Base-by-base conservation (phyloP, 2,888 invertebrate species). In the Galerucella nymphaeae region DNA sequence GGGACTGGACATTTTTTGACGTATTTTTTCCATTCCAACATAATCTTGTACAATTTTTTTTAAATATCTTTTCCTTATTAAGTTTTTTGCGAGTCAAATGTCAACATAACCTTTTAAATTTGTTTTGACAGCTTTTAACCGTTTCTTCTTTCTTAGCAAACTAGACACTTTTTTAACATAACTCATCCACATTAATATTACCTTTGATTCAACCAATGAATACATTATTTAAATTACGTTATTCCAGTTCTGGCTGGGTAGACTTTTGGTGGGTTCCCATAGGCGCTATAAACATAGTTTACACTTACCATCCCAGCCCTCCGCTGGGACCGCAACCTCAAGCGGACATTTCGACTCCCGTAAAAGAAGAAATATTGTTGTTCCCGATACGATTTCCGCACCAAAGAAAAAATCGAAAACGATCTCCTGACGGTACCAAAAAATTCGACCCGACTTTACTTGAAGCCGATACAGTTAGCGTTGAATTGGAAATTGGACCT, bases 261-360 rank as follows among this genome's bases (percentile, higher is more conserved):
- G 97, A 98, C 84, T 97, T 97, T 83, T 97, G 97, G 97, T 94
- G 94, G 62, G 96, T 98, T 8, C 97, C 97, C 0, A 97, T 97
- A 76, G 94, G 97, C 6, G 96, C 97, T 0, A 88, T 98, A 20
- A 96, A 95, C 79, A 95, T 99, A 66, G 91, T 93, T 75, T 98
- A 97, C 85, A 91, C 92, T 20, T 98, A 97, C 85, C 97, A 98
- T 86, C 97, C 98, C 0, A 93, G 95, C 83, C 96, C 97, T 3
- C 94, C 96, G 0, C 85, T 96, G 57, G 95, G 96, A 0, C 96
- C 95, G 0, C 92, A 93, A 78, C 95, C 96, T 0, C 96, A 96
- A 87, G 96, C 96, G 0, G 95, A 96, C 82, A 95, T 96, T 38
- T 96, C 97, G 1, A 97, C 97, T 2, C 97, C 97, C 0, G 96